A percentile compares a stretch with the other conserved stretches of the same genome.
phyloP scores from a whole-genome alignment of 2,888 invertebrate genomes.

The Ellobium chinense region DNA sequence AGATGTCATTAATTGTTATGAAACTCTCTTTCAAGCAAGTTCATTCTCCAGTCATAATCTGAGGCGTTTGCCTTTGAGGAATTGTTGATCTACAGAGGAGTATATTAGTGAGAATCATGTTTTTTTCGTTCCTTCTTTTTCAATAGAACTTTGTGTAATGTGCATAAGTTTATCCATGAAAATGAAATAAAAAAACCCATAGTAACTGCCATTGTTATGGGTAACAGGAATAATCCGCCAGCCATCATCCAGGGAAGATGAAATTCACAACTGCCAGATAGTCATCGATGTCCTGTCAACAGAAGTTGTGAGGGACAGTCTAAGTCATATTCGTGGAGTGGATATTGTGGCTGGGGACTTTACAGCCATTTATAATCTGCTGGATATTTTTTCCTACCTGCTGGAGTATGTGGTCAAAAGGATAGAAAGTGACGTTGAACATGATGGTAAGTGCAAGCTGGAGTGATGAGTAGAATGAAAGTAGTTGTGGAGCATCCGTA shows the following conservation, averaged over 20 bases:
- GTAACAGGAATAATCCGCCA: conserved; percentile 66
- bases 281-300: conserved; percentile 76
- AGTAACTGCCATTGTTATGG: too few species aligned
- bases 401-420: conserved; percentile 76
- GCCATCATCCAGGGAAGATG: conserved; percentile 72
- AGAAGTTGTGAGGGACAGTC: conserved; percentile 76
- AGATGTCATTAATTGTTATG: too few species aligned
- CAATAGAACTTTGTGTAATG: too few species aligned
- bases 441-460: conserved; percentile 46
- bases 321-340: conserved; percentile 76
- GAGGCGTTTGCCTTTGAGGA: too few species aligned
- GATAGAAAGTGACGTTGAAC: conserved; percentile 73
- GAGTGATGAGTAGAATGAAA: not conserved
- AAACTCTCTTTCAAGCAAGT: too few species aligned
- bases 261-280: conserved; percentile 76
- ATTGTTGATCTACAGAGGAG: too few species aligned
- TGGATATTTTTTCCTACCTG: conserved; percentile 76
- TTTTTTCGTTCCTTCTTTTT: too few species aligned
- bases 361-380: conserved; percentile 71
- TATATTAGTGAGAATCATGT: too few species aligned
- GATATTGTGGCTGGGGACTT: conserved; percentile 70
- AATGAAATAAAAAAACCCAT: too few species aligned
- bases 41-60: too few species aligned
- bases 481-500: too few species aligned
- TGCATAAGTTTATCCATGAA: too few species aligned